Base-by-base conservation (phyloP, 2,888 invertebrate genomes). In the Metallyticus violacea region DNA sequence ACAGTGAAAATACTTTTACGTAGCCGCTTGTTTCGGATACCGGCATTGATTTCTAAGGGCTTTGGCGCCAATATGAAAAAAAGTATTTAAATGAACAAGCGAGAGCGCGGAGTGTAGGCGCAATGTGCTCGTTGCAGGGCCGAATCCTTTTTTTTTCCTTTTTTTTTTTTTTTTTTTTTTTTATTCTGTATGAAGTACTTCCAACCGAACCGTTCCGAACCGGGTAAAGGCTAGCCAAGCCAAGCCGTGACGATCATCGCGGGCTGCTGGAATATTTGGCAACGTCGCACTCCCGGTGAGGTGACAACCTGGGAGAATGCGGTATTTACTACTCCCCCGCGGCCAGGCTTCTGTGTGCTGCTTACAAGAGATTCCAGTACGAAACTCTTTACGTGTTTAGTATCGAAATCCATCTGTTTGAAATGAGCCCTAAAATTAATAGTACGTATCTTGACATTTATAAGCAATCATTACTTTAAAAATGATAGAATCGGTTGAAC, bases 241-340 rank as follows among this genome's bases (percentile, higher is more conserved):
- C 86, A 86, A 86, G 86, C 86, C 86, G 86, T 81, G 81, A 86
- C 83, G 81, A 81, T 76, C 78, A 86, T 83, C 78, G 86, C 82
- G 83, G 86, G 83, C 76, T 79, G 86, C 85, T 79, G 86, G 80
- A 30, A 85, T 40, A 81, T 81, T 78, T 86, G 87, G 87, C 87
- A 88, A 88, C 87, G 78, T 81, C 79, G 86, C 85, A 27, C 81
- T 30, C 77, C 84, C 84, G 79, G 77, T 85, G 81, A 85, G 88
- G 86, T 78, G 88, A 88, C 87, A 87, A 87, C 81, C 87, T 85
- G 85, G 87, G 87, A 84, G 87, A 88, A 82, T 87, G 86, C 87
- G 88, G 88, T 87, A 88, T 88, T 88, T 88, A 88, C 88, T 85
- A 87, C 86, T 86, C 86, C 86, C 88, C 88, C 81, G 86, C 87